phyloP scores from a whole-genome alignment of 1,140 invertebrate genomes.

The Helicorthomorpha holstii region DNA sequence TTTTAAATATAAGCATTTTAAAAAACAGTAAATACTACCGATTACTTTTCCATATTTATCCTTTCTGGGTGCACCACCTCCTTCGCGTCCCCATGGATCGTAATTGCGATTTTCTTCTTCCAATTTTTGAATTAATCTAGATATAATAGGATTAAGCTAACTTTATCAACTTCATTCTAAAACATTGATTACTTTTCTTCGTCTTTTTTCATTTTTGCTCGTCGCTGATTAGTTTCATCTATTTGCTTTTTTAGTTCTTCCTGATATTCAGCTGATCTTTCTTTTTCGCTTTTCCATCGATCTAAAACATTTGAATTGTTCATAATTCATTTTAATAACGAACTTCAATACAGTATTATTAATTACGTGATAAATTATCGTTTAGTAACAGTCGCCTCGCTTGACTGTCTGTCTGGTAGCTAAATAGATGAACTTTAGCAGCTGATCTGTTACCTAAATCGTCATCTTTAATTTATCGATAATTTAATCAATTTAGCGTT shows the following conservation, averaged over 20 bases:
- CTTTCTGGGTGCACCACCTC: slow-evolving; percentile 1
- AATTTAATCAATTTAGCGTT: too few species aligned
- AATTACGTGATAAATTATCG: too few species aligned
- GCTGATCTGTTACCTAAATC: too few species aligned
- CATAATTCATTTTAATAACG: background rate
- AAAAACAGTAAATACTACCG: too few species aligned
- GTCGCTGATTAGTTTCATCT: background rate
- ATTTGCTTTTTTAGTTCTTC: background rate
- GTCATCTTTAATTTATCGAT: too few species aligned
- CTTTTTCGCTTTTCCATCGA: background rate
- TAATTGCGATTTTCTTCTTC: background rate
- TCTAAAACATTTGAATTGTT: background rate
- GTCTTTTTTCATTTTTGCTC: background rate
- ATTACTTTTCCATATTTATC: background rate
- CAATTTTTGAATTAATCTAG: background rate
- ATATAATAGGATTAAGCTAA: background rate
- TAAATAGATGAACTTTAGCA: too few species aligned
- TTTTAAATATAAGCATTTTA: too few species aligned
- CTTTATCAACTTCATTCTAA: background rate
- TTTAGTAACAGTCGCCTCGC: too few species aligned
- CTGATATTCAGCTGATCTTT: background rate
- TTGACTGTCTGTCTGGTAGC: too few species aligned
- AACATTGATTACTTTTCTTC: background rate
- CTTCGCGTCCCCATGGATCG: slow-evolving; percentile 4
- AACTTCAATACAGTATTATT: background rate